Percentiles rank a stretch among this genome's conserved stretches.
Conservation (phyloP, 2,888 invertebrate species). For the Zeuzera pyrina region DNA sequence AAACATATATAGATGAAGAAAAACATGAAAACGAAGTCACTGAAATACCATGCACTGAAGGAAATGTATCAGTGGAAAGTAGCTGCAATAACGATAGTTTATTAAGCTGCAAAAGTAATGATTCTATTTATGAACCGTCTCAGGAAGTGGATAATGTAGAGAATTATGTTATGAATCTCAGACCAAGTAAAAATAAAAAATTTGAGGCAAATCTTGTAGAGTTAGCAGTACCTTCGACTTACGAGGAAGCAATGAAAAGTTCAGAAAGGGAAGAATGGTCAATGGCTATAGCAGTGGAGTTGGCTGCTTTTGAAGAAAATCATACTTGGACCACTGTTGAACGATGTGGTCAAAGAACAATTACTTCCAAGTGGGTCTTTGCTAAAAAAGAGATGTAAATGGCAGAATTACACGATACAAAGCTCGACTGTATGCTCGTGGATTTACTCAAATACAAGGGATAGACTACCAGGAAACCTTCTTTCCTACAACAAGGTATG, state of each 20-base stretch:
- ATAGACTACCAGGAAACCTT: no score
- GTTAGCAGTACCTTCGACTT: constrained; percentile 14
- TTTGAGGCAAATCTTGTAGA: constrained; percentile 20
- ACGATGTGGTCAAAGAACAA: constrained; percentile 12
- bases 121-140: constrained; percentile 18
- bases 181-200: constrained; percentile 15
- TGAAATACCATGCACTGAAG: neutral
- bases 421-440: constrained; percentile 17
- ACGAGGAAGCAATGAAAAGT: constrained; percentile 18
- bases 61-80: constrained; percentile 5
- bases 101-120: constrained; percentile 10
- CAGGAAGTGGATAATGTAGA: constrained; percentile 11
- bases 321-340: constrained; percentile 20
- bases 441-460: constrained; percentile 14
- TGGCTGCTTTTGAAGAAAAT: constrained; percentile 16
- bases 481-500: no score
- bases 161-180: no score
- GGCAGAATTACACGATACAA: constrained; percentile 7
- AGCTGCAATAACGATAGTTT: constrained; percentile 11
- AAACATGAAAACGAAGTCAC: constrained; percentile 1
- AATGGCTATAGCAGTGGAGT: constrained; percentile 16
- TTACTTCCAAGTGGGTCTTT: constrained; percentile 21
- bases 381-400: constrained; percentile 13
- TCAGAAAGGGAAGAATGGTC: constrained; percentile 12
- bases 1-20: constrained; percentile 12